Conservation (phyloP, 2,113 vertebrate species). For the Coryphaenoides rupestris region DNA sequence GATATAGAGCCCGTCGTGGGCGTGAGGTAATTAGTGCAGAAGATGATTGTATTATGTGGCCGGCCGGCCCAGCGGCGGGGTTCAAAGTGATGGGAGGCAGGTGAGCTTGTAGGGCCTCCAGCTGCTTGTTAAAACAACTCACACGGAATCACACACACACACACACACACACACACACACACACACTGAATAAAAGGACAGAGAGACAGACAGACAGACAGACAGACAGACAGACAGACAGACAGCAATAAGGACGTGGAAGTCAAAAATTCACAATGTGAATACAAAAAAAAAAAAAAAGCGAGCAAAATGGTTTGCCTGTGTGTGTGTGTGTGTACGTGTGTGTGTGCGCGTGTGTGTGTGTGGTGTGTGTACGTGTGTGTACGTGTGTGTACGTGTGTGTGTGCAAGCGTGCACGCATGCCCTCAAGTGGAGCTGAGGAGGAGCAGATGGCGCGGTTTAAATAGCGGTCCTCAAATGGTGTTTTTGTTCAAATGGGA, state of each 20-base stretch:
- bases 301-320: neutral
- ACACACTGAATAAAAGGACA: neutral
- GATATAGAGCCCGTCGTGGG: constrained; percentile 55
- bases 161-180: too few species aligned
- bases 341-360: neutral
- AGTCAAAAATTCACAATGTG: neutral
- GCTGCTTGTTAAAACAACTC: constrained; percentile 65
- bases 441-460: too few species aligned
- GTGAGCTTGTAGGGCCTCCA: constrained; percentile 67
- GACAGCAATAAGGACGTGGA: constrained; percentile 1
- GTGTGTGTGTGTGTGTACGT: neutral
- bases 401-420: neutral
- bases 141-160: constrained; percentile 52
- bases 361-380: too few species aligned
- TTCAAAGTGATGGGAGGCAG: constrained; percentile 68
- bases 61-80: constrained; percentile 56
- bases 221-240: constrained; percentile 3
- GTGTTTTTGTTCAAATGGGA: too few species aligned
- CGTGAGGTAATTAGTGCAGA: constrained; percentile 76
- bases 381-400: neutral
- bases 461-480: too few species aligned
- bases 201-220: constrained; percentile 6
- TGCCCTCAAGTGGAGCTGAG: too few species aligned
- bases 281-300: neutral
- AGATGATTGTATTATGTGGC: constrained; percentile 72